Evolutionary conservation across 1,140 invertebrate genomes (phyloP).

Genomic region (Aporrectodea caliginosa): DNA sequence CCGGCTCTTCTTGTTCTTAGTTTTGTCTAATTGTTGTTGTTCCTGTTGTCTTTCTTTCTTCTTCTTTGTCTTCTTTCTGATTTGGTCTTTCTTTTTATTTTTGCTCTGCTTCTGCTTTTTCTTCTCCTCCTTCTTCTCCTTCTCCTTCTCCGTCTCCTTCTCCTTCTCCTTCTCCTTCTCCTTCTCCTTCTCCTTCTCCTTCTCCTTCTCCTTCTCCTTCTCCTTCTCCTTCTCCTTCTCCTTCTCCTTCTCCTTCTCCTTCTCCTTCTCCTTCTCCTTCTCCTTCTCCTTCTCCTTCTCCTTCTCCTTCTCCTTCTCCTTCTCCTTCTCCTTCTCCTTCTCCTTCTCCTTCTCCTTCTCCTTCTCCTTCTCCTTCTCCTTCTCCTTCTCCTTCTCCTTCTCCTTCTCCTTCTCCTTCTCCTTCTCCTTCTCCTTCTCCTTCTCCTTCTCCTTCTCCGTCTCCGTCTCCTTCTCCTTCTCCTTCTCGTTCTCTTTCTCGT

Average conservation of each 20-base stretch:
- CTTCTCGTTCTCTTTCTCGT: too few relatives aligned
- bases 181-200: conserved; percentile 19
- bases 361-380: conserved; percentile 11
- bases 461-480: neutral
- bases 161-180: conserved; percentile 11
- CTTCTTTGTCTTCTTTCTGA: too few relatives aligned
- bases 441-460: neutral
- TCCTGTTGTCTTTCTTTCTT: too few relatives aligned
- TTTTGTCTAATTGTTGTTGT: too few relatives aligned
- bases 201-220: neutral
- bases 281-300: neutral
- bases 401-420: conserved; percentile 9
- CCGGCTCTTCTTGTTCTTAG: conserved; percentile 6
- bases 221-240: conserved; percentile 6
- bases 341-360: conserved; percentile 9
- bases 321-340: conserved; percentile 6
- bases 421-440: neutral
- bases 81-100: too few relatives aligned
- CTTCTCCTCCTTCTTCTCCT: conserved; percentile 1
- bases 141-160: conserved; percentile 12
- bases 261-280: neutral
- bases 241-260: conserved; percentile 11
- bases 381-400: conserved; percentile 10
- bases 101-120: neutral
- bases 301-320: neutral